These are phyloP conservation scores for Cyprinodon brontotheroides DNA, from an alignment of 2,113 vertebrate species.

Conservation along the genomic window DNA sequence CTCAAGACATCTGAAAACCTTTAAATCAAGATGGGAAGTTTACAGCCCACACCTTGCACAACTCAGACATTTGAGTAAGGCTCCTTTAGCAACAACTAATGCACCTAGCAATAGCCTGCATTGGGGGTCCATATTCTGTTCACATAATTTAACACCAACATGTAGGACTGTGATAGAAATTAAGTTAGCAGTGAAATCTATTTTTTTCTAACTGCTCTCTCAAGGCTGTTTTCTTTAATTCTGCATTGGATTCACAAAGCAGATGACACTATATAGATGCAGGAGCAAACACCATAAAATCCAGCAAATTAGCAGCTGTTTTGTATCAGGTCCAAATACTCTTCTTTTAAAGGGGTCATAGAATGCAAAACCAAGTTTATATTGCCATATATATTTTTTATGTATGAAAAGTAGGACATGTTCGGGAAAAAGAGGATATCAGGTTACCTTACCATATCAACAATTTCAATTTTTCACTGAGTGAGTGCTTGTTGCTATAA, in stretches of 20 bases:
- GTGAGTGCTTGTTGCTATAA: too few relatives aligned
- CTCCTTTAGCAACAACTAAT: background rate
- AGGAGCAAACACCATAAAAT: background rate
- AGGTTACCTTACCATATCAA: too few relatives aligned
- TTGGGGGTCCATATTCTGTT: background rate
- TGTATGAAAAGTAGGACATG: too few relatives aligned
- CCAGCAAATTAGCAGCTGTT: background rate
- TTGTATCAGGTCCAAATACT: background rate
- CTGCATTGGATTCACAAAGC: background rate
- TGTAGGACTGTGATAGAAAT: background rate
- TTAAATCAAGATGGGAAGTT: background rate
- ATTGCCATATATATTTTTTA: too few relatives aligned
- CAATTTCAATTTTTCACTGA: too few relatives aligned
- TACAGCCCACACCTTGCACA: background rate
- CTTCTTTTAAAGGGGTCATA: background rate
- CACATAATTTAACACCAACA: background rate
- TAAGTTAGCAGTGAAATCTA: background rate
- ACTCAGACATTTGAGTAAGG: background rate
- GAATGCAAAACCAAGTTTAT: too few relatives aligned
- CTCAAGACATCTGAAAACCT: background rate
- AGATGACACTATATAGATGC: background rate
- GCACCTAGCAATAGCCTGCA: background rate
- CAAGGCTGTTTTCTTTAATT: background rate
- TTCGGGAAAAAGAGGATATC: too few relatives aligned
- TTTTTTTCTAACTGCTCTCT: background rate